Evolutionary conservation across 1,140 invertebrate species (phyloP).

Genomic region (Zaprionus davidi): DNA sequence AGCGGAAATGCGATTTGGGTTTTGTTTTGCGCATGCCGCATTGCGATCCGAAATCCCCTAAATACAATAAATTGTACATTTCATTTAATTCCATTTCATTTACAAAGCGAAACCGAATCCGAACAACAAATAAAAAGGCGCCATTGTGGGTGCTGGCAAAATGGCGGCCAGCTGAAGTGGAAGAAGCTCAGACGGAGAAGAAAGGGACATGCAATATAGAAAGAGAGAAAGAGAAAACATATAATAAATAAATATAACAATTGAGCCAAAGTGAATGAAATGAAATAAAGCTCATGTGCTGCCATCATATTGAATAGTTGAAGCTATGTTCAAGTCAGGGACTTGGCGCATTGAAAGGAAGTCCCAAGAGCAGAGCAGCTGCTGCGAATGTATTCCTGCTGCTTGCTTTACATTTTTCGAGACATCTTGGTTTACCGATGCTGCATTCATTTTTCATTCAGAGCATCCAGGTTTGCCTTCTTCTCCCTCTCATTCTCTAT

Average conservation of each 20-base stretch:
- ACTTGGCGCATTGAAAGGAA: slow-evolving; percentile 28
- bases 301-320: background rate
- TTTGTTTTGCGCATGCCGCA: slow-evolving; percentile 57
- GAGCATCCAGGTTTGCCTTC: slow-evolving; percentile 5
- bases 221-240: slow-evolving; percentile 19
- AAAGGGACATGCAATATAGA: background rate
- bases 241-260: slow-evolving; percentile 77
- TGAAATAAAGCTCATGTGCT: slow-evolving; percentile 52
- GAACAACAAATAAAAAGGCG: slow-evolving; percentile 60
- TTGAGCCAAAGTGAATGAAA: slow-evolving; percentile 72
- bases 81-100: slow-evolving; percentile 82
- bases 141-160: slow-evolving; percentile 59
- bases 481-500: background rate
- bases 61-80: slow-evolving; percentile 82
- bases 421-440: slow-evolving; percentile 19
- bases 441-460: slow-evolving; percentile 40
- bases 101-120: slow-evolving; percentile 73
- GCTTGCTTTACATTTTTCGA: slow-evolving; percentile 23
- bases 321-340: background rate
- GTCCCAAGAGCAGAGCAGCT: slow-evolving; percentile 12
- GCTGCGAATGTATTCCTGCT: slow-evolving; percentile 21
- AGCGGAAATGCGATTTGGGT: slow-evolving; percentile 76
- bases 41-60: slow-evolving; percentile 69
- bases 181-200: background rate
- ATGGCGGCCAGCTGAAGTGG: slow-evolving; percentile 1